Percentiles rank a stretch among this genome's conserved stretches.
Conservation (phyloP, 2,888 invertebrate genomes). For the Spialia ferax region DNA sequence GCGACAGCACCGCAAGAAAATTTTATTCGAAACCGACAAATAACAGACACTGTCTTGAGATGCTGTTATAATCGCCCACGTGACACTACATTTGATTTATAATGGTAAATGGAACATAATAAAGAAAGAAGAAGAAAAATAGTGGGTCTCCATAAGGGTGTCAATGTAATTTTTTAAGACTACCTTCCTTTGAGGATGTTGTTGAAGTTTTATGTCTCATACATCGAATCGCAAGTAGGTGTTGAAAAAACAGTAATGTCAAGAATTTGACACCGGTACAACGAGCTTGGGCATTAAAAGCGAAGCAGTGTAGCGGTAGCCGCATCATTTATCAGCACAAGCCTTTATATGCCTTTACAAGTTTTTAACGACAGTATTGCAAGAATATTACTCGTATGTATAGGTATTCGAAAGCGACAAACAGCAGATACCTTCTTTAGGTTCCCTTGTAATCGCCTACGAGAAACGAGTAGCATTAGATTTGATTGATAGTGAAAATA, state of each 20-base stretch:
- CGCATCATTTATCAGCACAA: constrained; percentile 83
- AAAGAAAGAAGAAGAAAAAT: neutral
- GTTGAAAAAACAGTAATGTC: constrained; percentile 71
- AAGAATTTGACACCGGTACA: constrained; percentile 79
- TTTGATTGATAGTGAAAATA: neutral
- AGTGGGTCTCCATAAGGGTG: neutral
- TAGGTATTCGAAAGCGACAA: constrained; percentile 29
- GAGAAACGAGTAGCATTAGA: neutral
- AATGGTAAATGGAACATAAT: neutral
- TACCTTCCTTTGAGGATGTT: neutral
- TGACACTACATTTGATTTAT: neutral
- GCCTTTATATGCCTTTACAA: constrained; percentile 58
- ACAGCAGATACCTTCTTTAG: constrained; percentile 19
- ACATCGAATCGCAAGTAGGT: neutral
- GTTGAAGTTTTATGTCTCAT: neutral
- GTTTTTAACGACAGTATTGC: constrained; percentile 52
- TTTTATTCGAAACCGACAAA: constrained; percentile 36
- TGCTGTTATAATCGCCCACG: neutral
- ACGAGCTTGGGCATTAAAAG: constrained; percentile 56
- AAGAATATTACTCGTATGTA: constrained; percentile 21
- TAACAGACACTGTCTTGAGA: constrained; percentile 39
- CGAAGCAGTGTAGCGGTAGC: constrained; percentile 82
- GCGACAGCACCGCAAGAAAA: constrained; percentile 44
- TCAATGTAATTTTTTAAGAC: no score
- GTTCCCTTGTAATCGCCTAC: constrained; percentile 12